Conservation (phyloP, 2,797 vertebrate species). For the Varecia variegata region DNA sequence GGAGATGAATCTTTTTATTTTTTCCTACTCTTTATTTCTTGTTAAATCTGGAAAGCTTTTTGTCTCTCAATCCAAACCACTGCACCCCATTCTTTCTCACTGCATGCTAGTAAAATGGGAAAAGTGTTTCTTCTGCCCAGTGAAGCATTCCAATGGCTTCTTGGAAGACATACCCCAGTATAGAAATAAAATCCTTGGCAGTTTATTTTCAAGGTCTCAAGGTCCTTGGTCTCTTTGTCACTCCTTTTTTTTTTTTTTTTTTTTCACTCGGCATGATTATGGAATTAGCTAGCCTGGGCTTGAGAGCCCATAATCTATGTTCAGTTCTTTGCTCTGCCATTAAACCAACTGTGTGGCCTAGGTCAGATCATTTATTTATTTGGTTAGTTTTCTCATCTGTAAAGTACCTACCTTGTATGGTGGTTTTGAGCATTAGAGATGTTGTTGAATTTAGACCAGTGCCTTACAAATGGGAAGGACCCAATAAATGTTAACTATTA, state of each 20-base stretch:
- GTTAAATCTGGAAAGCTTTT: constrained; percentile 25
- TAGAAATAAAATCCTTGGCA: background rate
- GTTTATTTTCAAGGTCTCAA: background rate
- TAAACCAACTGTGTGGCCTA: background rate
- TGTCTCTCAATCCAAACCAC: constrained; percentile 24
- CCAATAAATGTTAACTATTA: background rate
- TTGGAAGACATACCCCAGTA: background rate
- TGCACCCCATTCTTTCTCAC: background rate
- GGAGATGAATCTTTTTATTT: background rate
- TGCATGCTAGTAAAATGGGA: background rate
- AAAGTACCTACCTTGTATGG: background rate
- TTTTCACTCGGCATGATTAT: background rate
- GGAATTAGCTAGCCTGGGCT: background rate
- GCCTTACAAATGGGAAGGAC: background rate
- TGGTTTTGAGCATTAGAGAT: background rate
- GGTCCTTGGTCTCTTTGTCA: background rate
- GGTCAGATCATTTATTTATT: background rate
- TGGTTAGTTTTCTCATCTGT: background rate
- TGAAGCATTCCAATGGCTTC: background rate
- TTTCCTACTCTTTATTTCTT: constrained; percentile 15
- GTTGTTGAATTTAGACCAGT: background rate
- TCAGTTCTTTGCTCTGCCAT: background rate
- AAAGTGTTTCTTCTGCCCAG: background rate
- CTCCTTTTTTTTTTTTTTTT: too few species aligned
- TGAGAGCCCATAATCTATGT: background rate